These are phyloP conservation scores for Callyntrura guangdongensis DNA, from an alignment of 2,888 invertebrate species.

Conservation along the genomic window DNA sequence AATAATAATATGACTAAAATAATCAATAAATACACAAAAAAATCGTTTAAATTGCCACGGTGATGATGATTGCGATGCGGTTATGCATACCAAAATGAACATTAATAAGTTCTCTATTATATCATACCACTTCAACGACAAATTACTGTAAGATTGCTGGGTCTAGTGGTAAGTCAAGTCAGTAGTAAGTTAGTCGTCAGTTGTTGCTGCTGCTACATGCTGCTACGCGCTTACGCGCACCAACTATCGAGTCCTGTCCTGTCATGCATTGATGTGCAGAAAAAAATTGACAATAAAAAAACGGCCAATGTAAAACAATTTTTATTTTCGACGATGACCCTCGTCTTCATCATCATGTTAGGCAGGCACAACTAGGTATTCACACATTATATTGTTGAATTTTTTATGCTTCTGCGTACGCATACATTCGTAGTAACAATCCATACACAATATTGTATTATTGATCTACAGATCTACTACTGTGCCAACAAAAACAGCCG, in stretches of 20 bases:
- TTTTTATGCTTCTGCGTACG: no score
- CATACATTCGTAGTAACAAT: no score
- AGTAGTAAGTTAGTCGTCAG: not conserved
- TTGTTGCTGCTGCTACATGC: not conserved
- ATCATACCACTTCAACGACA: constrained; percentile 1
- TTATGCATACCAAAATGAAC: not conserved
- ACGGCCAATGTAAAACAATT: constrained; percentile 34
- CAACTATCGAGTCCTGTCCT: not conserved
- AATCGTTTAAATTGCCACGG: no score
- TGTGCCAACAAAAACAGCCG: constrained; percentile 24
- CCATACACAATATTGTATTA: not conserved
- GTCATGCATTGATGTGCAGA: not conserved
- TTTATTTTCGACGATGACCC: constrained; percentile 30
- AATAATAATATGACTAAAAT: no score
- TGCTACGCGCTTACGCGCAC: not conserved
- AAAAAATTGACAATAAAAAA: constrained; percentile 11
- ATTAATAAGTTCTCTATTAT: constrained; percentile 38
- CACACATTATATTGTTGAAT: not conserved
- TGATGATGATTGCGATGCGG: not conserved
- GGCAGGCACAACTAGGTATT: not conserved
- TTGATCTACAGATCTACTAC: not conserved
- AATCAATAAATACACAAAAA: no score
- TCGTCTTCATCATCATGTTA: not conserved
- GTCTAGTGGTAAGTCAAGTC: not conserved
- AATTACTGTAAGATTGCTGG: not conserved